Conservation (phyloP, 2,888 invertebrate genomes). For the Lithophane socia region DNA sequence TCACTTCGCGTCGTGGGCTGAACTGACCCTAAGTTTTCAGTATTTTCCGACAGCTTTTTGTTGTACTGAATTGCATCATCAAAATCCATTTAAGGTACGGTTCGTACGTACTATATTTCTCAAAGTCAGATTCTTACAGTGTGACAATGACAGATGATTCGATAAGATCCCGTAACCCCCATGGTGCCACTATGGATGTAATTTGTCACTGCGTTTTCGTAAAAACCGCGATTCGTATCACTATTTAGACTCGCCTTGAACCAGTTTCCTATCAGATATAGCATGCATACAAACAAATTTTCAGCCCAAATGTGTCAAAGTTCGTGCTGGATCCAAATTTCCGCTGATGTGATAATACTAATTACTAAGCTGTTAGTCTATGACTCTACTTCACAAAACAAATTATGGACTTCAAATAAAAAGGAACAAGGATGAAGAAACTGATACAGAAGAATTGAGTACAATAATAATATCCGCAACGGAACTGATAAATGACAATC, state of each 20-base stretch:
- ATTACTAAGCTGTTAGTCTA: not conserved
- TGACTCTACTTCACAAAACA: not conserved
- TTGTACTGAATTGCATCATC: not conserved
- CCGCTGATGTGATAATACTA: not conserved
- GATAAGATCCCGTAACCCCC: slow-evolving; percentile 43
- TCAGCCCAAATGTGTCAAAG: slow-evolving; percentile 34
- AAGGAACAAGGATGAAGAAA: not conserved
- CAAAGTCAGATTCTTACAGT: slow-evolving; percentile 18
- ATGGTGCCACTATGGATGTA: slow-evolving; percentile 32
- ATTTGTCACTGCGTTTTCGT: slow-evolving; percentile 55
- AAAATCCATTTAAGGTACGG: not conserved
- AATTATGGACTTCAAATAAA: not conserved
- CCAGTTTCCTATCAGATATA: slow-evolving; percentile 52
- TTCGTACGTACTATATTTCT: slow-evolving; percentile 17
- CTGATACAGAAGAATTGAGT: not conserved
- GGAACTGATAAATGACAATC: slow-evolving; percentile 19
- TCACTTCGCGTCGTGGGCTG: no score
- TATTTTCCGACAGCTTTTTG: not conserved
- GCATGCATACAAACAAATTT: slow-evolving; percentile 42
- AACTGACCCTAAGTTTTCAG: not conserved
- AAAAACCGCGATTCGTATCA: slow-evolving; percentile 51
- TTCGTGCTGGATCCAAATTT: not conserved
- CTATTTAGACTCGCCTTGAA: slow-evolving; percentile 61
- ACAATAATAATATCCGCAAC: slow-evolving; percentile 21
- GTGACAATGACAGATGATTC: slow-evolving; percentile 54